Evolutionary conservation across 2,113 vertebrate genomes (phyloP).

Genomic region (Leucopternis melanops): DNA sequence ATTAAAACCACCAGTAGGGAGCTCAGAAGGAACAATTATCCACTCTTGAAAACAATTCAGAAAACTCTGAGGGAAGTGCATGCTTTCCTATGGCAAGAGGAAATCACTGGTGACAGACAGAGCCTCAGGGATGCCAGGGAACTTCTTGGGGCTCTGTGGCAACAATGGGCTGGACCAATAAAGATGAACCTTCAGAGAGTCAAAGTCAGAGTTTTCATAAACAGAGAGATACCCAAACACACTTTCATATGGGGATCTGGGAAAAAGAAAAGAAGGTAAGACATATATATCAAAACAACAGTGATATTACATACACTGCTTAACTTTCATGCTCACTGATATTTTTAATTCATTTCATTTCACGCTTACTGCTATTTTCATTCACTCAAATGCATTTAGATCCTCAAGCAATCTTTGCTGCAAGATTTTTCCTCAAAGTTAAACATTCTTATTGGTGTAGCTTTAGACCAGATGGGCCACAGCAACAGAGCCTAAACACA

Average conservation of each 20-base stretch:
- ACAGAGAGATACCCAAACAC: background rate
- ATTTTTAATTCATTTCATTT: background rate
- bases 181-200: background rate
- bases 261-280: background rate
- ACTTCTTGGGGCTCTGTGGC: background rate
- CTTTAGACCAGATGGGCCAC: background rate
- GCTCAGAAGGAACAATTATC: background rate
- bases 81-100: background rate
- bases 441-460: background rate
- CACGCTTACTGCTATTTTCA: background rate
- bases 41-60: background rate
- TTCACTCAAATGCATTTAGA: background rate
- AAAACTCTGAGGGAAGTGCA: background rate
- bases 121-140: background rate
- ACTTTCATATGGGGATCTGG: background rate
- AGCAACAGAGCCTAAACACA: background rate
- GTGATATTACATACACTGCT: background rate
- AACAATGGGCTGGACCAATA: background rate
- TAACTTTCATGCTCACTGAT: background rate
- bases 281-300: background rate
- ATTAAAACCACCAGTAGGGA: background rate
- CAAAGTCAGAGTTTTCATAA: background rate
- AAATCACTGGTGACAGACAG: background rate
- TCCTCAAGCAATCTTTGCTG: background rate
- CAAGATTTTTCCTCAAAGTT: background rate